Evolutionary conservation across 1,140 invertebrate genomes (phyloP).

Genomic region (Cardiocondyla obscurior): DNA sequence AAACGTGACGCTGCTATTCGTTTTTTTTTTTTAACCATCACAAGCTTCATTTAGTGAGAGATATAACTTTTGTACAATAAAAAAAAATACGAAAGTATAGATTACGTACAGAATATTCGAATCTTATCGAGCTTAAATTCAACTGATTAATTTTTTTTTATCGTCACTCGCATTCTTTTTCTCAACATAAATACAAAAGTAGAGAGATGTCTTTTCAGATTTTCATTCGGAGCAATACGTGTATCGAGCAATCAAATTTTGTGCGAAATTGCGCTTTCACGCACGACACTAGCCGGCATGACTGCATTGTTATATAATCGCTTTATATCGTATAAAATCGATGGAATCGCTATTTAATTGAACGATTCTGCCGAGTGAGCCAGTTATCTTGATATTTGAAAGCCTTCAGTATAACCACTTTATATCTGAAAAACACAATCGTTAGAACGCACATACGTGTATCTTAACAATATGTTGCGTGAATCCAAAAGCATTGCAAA

Average conservation of each 20-base stretch:
- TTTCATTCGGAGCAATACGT: neutral
- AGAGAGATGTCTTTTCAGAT: neutral
- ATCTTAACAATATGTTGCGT: slow-evolving; percentile 16
- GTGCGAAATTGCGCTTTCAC: slow-evolving; percentile 19
- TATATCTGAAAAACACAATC: neutral
- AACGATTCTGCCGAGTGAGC: slow-evolving; percentile 1
- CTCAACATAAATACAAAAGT: neutral
- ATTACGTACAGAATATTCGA: neutral
- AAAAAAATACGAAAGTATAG: neutral
- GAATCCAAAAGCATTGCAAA: neutral
- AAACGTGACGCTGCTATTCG: neutral
- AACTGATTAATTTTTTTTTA: neutral
- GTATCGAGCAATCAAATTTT: slow-evolving; percentile 32
- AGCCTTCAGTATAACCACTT: neutral
- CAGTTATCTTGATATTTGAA: slow-evolving; percentile 19
- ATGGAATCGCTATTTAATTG: slow-evolving; percentile 21
- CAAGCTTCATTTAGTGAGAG: neutral
- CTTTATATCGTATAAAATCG: slow-evolving; percentile 32
- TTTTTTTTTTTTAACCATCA: slow-evolving; percentile 6
- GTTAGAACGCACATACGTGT: neutral
- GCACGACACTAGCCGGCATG: neutral
- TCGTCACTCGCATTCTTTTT: neutral
- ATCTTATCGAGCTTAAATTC: neutral
- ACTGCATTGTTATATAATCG: slow-evolving; percentile 25
- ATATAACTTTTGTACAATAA: neutral